These are phyloP conservation scores for Microctonus hyperodae DNA, from an alignment of 2,888 invertebrate species.

Conservation along the genomic window DNA sequence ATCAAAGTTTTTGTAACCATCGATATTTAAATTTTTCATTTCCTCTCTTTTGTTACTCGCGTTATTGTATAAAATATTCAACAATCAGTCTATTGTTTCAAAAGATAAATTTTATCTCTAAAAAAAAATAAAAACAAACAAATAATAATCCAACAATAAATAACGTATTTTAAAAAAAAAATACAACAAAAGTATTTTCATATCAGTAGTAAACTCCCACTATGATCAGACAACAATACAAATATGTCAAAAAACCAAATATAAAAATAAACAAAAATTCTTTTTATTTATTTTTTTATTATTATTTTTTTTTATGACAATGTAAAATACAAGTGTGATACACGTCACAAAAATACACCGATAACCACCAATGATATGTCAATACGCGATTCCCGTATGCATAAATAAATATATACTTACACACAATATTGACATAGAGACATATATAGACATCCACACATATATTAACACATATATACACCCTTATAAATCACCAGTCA, in stretches of 20 bases:
- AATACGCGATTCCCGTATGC: neutral
- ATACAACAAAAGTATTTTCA: no score
- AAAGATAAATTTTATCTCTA: slow-evolving; percentile 15
- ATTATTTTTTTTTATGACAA: slow-evolving; percentile 12
- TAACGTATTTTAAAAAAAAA: no score
- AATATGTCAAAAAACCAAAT: no score
- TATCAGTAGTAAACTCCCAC: neutral
- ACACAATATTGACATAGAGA: slow-evolving; percentile 1
- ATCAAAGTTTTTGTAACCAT: neutral
- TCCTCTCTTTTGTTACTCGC: neutral
- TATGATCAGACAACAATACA: neutral
- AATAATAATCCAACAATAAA: no score
- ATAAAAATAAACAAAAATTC: neutral
- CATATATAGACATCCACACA: neutral
- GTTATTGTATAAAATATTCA: neutral
- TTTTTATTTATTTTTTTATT: neutral
- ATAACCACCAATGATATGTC: slow-evolving; percentile 3
- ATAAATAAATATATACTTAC: slow-evolving; percentile 6
- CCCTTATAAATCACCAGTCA: slow-evolving; percentile 31
- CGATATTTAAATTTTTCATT: slow-evolving; percentile 7
- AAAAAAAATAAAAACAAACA: neutral
- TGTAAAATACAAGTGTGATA: neutral
- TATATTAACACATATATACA: neutral
- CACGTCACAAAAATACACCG: neutral
- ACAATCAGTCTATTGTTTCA: slow-evolving; percentile 1